A percentile compares a stretch with the other conserved stretches of the same genome.
Conservation (phyloP, 2,113 vertebrate species). For the Columbina picui region DNA sequence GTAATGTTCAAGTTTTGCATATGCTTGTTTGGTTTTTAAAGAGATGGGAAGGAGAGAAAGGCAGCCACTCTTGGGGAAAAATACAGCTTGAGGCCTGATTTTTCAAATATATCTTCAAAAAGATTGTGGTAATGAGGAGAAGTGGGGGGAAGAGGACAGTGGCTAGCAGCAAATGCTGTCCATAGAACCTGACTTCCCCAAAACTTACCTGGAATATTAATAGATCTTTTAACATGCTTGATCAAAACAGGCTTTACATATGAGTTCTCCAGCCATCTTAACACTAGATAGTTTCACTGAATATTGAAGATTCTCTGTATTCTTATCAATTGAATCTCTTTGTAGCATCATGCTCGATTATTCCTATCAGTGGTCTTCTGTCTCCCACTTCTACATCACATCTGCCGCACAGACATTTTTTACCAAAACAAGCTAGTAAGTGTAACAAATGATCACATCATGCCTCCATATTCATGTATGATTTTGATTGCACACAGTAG, state of each 20-base stretch:
- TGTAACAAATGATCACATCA: neutral
- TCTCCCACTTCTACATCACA: neutral
- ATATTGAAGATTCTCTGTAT: neutral
- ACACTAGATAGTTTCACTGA: neutral
- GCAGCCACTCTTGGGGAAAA: neutral
- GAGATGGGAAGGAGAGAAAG: neutral
- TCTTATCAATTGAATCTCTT: neutral
- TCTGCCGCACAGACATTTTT: neutral
- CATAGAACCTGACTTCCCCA: neutral
- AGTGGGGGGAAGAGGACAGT: fast-evolving
- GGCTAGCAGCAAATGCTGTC: neutral
- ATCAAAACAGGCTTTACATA: neutral
- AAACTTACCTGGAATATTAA: neutral
- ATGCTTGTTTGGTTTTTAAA: neutral
- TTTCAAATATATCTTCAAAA: neutral
- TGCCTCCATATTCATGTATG: neutral
- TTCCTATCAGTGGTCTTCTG: neutral
- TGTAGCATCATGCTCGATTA: neutral
- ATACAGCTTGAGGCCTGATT: neutral
- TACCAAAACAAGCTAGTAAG: neutral
- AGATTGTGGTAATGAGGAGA: neutral
- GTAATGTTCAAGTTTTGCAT: neutral
- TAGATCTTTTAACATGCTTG: neutral
- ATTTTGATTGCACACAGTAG: neutral
- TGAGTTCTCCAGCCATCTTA: neutral